Percentiles rank a stretch among this genome's conserved stretches.
phyloP scores from a whole-genome alignment of 2,888 invertebrate species.

The Aphodius granarius region DNA sequence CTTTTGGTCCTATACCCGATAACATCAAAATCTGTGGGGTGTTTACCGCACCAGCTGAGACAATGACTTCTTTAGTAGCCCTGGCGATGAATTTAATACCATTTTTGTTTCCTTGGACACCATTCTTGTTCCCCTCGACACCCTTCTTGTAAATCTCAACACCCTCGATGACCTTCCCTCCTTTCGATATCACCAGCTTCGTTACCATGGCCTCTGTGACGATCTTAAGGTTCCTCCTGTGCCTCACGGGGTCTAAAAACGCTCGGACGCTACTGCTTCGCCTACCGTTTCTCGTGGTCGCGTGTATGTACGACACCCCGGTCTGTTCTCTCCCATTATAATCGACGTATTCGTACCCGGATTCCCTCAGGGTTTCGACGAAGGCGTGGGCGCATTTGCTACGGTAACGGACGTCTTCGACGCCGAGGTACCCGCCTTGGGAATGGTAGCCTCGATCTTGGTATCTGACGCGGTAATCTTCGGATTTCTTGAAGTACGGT shows the following conservation, averaged over 20 bases:
- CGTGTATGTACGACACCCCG: slow-evolving; percentile 59
- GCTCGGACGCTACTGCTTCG: slow-evolving; percentile 36
- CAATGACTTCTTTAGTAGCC: slow-evolving; percentile 20
- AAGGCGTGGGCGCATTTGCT: slow-evolving; percentile 56
- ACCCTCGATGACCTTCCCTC: no score
- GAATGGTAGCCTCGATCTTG: slow-evolving; percentile 47
- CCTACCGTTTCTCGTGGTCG: slow-evolving; percentile 56
- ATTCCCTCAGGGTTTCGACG: slow-evolving; percentile 62
- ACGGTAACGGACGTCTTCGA: slow-evolving; percentile 48
- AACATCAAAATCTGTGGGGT: slow-evolving; percentile 63
- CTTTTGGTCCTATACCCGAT: slow-evolving; percentile 71
- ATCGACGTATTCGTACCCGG: slow-evolving; percentile 62
- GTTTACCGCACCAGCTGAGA: slow-evolving; percentile 15
- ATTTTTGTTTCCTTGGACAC: no score
- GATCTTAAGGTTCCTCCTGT: slow-evolving; percentile 64
- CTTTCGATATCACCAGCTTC: no score
- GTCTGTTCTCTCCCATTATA: slow-evolving; percentile 61
- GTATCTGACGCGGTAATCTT: slow-evolving; percentile 47
- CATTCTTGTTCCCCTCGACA: no score
- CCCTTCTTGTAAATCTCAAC: no score
- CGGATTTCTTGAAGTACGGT: slow-evolving; percentile 77
- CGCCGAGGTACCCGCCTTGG: slow-evolving; percentile 50
- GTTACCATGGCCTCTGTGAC: slow-evolving; percentile 61
- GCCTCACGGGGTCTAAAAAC: slow-evolving; percentile 45
- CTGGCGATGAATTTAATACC: no score